phyloP scores from a whole-genome alignment of 2,113 vertebrate species.

The Oxyura jamaicensis region DNA sequence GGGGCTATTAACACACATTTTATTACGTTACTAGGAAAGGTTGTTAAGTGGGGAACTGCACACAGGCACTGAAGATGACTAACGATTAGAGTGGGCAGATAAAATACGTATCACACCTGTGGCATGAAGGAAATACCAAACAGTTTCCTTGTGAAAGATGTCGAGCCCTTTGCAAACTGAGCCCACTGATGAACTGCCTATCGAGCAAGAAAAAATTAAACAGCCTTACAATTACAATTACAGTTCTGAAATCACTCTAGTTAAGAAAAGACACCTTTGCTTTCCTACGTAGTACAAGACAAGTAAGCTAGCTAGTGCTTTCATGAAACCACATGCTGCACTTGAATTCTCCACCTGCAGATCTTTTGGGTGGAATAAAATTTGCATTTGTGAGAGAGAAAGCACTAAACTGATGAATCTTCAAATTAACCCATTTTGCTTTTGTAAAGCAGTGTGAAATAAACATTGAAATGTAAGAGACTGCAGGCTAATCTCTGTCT shows the following conservation, averaged over 20 bases:
- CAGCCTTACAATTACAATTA: neutral
- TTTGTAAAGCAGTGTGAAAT: conserved; percentile 54
- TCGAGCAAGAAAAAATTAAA: neutral
- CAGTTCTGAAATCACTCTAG: neutral
- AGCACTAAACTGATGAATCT: neutral
- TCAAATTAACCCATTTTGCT: neutral
- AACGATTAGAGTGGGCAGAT: neutral
- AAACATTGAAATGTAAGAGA: conserved; percentile 27
- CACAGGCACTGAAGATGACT: neutral
- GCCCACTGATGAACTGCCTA: neutral
- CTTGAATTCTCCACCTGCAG: neutral
- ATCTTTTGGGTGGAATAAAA: neutral
- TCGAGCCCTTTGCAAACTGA: neutral
- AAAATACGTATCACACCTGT: neutral
- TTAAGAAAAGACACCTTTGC: neutral
- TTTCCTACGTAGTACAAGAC: neutral
- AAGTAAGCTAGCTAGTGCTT: neutral
- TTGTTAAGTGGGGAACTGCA: neutral
- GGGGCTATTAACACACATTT: neutral
- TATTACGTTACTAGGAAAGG: neutral
- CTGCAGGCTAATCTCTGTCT: neutral
- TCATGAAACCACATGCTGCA: neutral
- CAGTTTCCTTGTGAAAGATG: neutral
- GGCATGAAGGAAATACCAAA: neutral
- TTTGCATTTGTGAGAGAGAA: neutral